Conservation (phyloP, 2,113 vertebrate genomes). For the Martes martes region DNA sequence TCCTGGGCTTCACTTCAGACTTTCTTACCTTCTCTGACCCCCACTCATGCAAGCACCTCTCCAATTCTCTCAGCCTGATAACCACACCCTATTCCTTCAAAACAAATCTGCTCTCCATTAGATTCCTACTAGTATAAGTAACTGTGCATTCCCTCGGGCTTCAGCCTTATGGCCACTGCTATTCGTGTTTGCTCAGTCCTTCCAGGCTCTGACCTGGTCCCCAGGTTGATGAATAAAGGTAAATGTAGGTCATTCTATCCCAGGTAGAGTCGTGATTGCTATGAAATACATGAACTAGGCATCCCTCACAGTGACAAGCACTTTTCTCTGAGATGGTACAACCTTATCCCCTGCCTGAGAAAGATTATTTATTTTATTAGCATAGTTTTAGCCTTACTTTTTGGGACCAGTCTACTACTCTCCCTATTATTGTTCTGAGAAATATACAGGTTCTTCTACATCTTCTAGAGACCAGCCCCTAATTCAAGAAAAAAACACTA, state of each 20-base stretch:
- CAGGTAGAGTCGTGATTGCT: not conserved
- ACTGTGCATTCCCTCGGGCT: not conserved
- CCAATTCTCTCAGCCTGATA: not conserved
- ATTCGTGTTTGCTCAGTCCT: not conserved
- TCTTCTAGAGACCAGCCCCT: not conserved
- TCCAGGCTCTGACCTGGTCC: not conserved
- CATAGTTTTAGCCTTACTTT: not conserved
- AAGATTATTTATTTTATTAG: not conserved
- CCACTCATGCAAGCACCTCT: not conserved
- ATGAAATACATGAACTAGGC: not conserved
- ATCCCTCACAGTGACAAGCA: not conserved
- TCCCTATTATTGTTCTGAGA: not conserved
- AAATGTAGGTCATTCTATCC: not conserved
- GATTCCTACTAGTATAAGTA: not conserved
- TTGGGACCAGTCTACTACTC: not conserved
- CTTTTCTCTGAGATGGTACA: not conserved
- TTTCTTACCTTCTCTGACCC: not conserved
- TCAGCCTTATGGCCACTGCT: not conserved
- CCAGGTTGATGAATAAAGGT: not conserved
- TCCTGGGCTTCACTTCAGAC: not conserved
- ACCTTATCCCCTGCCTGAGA: not conserved
- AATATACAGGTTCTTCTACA: not conserved
- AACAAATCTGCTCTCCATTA: not conserved
- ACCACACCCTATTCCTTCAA: not conserved
- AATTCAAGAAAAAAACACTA: not conserved